phyloP scores from a whole-genome alignment of 1,140 invertebrate species.

The Ips nitidus region DNA sequence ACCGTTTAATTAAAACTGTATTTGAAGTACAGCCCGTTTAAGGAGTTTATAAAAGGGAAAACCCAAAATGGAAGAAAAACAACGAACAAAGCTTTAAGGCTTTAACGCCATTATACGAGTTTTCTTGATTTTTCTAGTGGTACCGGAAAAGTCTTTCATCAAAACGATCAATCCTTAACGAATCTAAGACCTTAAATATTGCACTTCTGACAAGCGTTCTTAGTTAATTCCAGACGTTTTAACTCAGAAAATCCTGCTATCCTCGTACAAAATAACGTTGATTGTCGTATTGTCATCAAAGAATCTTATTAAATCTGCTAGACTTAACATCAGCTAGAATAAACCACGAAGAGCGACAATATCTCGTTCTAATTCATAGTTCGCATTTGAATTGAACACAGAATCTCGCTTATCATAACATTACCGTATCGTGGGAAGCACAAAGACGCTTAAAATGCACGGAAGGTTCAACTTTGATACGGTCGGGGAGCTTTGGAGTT shows the following conservation, averaged over 20 bases:
- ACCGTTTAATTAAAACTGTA: conserved; percentile 31
- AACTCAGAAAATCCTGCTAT: no score
- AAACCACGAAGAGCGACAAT: not conserved
- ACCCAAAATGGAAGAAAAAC: conserved; percentile 22
- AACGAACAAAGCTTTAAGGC: conserved; percentile 23
- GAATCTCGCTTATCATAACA: conserved; percentile 23
- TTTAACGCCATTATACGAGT: conserved; percentile 16
- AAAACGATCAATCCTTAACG: not conserved
- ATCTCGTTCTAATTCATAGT: conserved; percentile 15
- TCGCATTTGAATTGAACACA: conserved; percentile 18
- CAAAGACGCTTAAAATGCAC: conserved; percentile 25
- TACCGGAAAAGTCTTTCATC: no score
- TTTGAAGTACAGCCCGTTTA: conserved; percentile 25
- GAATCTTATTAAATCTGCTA: no score
- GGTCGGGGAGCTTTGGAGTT: conserved; percentile 6
- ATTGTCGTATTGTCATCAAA: no score
- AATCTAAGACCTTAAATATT: not conserved
- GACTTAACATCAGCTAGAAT: no score
- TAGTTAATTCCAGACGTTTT: no score
- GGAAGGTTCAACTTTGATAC: conserved; percentile 12
- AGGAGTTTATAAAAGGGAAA: conserved; percentile 27
- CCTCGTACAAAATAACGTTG: no score
- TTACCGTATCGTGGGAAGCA: conserved; percentile 16
- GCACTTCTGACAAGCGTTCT: not conserved
- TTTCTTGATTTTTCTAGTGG: not conserved